Evolutionary conservation across 2,888 invertebrate species (phyloP), one percentile per base, ranked within the genome.

Genomic region (Rhogogaster chlorosoma): DNA sequence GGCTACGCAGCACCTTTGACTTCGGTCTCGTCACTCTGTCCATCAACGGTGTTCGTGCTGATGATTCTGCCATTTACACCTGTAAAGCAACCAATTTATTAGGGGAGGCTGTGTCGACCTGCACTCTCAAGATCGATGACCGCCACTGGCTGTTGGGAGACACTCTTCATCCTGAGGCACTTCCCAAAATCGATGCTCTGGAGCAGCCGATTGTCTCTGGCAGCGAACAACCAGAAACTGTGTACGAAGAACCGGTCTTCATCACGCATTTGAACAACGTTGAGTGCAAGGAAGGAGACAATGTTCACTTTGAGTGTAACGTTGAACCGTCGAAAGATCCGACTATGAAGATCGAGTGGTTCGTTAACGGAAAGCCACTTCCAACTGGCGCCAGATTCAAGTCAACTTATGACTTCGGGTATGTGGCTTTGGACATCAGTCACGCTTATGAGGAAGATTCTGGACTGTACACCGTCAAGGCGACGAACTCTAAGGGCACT

Each of bases 1-100:
- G 99, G 89, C 95, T 99, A 87, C 97, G 98, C 91, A 98, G 98
- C 89, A 98, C 98, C 38, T 98, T 99, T 91, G 99, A 99, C 93
- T 99, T 99, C 94, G 99, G 99, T 77, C 95, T 99, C 86, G 99
- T 99, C 0, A 98, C 98, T 0, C 94, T 99, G 42, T 98, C 98
- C 22, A 97, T 99, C 86, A 97, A 98, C 91, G 96, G 98, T 2
- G 92, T 98, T 70, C 95, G 99, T 89, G 95, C 96, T 78, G 98
- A 98, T 90, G 99, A 99, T 94, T 98, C 98, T 2, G 99, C 99
- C 7, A 97, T 98, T 89, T 99, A 99, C 92, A 98, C 98, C 1
- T 99, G 99, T 94, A 97, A 97, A 93, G 99, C 99, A 0, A 97
- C 97, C 15, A 99, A 99, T 93, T 95, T 97, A 87, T 95, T 97